phyloP scores from a whole-genome alignment of 2,888 invertebrate genomes.

The Loripinus fragilis region DNA sequence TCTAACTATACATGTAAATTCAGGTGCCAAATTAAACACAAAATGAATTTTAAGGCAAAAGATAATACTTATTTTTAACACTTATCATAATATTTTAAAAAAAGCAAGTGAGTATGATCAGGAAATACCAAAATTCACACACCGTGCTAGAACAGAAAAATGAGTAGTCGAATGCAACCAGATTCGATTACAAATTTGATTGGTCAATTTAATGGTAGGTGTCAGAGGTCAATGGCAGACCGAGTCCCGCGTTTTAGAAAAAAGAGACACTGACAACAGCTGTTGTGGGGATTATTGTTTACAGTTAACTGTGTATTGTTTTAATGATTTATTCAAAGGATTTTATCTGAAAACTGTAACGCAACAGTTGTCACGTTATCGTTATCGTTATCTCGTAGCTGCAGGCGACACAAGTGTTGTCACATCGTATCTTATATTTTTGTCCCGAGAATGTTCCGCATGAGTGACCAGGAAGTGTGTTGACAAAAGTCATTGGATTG shows the following conservation, averaged over 20 bases:
- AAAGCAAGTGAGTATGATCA: too few species aligned
- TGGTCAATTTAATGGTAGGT: neutral
- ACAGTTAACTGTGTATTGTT: neutral
- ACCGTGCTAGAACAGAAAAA: too few species aligned
- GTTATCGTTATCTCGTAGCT: too few species aligned
- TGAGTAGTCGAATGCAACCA: constrained; percentile 13
- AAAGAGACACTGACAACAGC: neutral
- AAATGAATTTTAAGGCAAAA: too few species aligned
- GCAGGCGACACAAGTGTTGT: neutral
- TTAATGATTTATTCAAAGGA: neutral
- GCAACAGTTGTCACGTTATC: neutral
- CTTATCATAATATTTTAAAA: too few species aligned
- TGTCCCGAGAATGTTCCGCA: constrained; percentile 12
- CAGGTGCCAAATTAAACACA: too few species aligned
- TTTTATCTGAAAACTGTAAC: neutral
- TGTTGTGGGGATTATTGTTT: constrained; percentile 7
- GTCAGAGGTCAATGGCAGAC: constrained; percentile 14
- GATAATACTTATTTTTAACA: too few species aligned
- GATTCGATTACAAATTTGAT: neutral
- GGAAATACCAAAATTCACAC: too few species aligned
- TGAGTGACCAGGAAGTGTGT: constrained; percentile 13
- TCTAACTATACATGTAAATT: too few species aligned
- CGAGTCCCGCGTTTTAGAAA: constrained; percentile 15
- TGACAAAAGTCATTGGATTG: constrained; percentile 1
- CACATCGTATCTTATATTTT: neutral